These are phyloP conservation scores for Carollia perspicillata DNA, from an alignment of 2,113 vertebrate genomes.

Conservation along the genomic window DNA sequence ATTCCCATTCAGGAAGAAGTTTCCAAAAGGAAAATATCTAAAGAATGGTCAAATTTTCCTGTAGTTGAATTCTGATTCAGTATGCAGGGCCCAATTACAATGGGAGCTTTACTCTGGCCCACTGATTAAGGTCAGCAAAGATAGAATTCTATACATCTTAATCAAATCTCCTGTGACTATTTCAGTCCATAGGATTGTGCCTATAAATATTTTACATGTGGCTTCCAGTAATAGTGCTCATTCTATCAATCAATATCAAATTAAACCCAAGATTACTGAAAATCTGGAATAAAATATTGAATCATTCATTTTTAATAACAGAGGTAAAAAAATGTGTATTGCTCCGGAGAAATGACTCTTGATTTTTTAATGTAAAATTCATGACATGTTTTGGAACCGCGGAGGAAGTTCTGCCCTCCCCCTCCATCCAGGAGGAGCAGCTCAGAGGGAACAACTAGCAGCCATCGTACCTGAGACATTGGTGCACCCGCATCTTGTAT, in stretches of 20 bases:
- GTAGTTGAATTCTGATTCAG: background rate
- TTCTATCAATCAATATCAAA: slow-evolving; percentile 51
- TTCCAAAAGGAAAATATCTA: slow-evolving; percentile 25
- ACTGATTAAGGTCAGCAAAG: slow-evolving; percentile 26
- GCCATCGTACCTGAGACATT: no score
- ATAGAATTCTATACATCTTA: slow-evolving; percentile 41
- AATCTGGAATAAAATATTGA: slow-evolving; percentile 50
- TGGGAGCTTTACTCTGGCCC: background rate
- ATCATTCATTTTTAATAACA: slow-evolving; percentile 53
- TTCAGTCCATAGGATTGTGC: background rate
- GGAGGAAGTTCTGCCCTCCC: background rate
- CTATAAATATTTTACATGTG: slow-evolving; percentile 57
- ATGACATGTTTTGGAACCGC: background rate
- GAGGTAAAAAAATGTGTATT: slow-evolving; percentile 43
- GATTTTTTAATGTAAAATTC: slow-evolving; percentile 38
- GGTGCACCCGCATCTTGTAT: background rate
- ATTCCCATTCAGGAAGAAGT: background rate
- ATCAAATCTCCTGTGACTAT: slow-evolving; percentile 37
- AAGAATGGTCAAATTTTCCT: background rate
- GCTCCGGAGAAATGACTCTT: slow-evolving; percentile 24
- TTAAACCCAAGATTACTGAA: slow-evolving; percentile 52
- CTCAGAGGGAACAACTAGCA: background rate
- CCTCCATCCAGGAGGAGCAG: background rate
- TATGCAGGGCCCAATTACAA: background rate
- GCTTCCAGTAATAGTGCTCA: slow-evolving; percentile 37